phyloP scores from a whole-genome alignment of 1,140 invertebrate species.

The Scaptomyza hsui region DNA sequence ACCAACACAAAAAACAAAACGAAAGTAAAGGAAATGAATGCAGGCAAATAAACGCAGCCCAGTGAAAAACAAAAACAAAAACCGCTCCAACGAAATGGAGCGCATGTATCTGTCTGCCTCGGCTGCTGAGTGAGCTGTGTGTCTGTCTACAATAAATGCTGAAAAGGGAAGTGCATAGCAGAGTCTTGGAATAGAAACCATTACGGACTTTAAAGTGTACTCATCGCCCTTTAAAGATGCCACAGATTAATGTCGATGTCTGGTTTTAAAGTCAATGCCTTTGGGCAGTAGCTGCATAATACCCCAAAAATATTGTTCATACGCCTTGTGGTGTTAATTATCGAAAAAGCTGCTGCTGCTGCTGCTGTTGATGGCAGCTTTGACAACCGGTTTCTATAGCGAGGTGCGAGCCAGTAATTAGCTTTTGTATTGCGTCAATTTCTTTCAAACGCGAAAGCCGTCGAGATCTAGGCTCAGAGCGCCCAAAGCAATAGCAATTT shows the following conservation, averaged over 20 bases:
- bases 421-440: constrained; percentile 58
- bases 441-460: constrained; percentile 31
- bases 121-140: constrained; percentile 27
- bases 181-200: too few relatives aligned
- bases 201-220: too few relatives aligned
- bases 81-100: constrained; percentile 22
- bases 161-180: too few relatives aligned
- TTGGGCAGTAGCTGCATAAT: constrained; percentile 5
- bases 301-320: constrained; percentile 24
- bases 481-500: constrained; percentile 37
- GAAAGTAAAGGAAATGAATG: constrained; percentile 20
- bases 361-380: constrained; percentile 36
- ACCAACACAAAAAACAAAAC: constrained; percentile 5
- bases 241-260: too few relatives aligned
- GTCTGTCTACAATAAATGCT: background rate
- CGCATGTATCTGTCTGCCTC: constrained; percentile 10
- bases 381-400: constrained; percentile 40
- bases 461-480: constrained; percentile 19
- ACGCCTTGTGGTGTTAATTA: constrained; percentile 50
- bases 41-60: constrained; percentile 30
- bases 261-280: constrained; percentile 8
- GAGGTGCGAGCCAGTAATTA: constrained; percentile 50
- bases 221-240: too few relatives aligned
- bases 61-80: constrained; percentile 3
- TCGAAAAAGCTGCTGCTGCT: constrained; percentile 28